phyloP scores from a whole-genome alignment of 2,113 vertebrate species.

The Sinocyclocheilus rhinocerous region DNA sequence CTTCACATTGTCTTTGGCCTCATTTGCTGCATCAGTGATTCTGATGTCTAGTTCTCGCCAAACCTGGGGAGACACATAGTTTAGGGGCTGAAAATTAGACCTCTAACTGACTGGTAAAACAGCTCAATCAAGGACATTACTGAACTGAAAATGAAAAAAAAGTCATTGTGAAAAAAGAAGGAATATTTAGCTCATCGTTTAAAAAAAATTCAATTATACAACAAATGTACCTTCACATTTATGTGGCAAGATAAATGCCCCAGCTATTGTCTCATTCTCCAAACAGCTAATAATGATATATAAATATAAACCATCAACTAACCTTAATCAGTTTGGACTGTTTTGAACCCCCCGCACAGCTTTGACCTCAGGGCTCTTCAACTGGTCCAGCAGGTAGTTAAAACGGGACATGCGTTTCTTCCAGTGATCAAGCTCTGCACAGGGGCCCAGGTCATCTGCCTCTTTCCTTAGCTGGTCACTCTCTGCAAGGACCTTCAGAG shows the following conservation, averaged over 20 bases:
- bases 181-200: not conserved
- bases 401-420: conserved; percentile 88
- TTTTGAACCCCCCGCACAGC: conserved; percentile 83
- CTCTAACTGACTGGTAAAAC: not conserved
- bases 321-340: conserved; percentile 95
- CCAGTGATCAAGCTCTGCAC: conserved; percentile 92
- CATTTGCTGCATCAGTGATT: conserved; percentile 89
- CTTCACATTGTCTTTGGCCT: conserved; percentile 96
- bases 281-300: not conserved
- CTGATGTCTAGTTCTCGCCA: conserved; percentile 84
- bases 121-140: not conserved
- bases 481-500: conserved; percentile 86
- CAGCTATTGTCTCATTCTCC: not conserved
- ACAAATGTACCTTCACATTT: not conserved
- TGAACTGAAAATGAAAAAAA: not conserved
- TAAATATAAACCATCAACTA: not conserved
- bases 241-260: not conserved
- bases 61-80: conserved; percentile 71
- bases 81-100: not conserved
- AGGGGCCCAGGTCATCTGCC: conserved; percentile 89
- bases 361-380: conserved; percentile 84
- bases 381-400: conserved; percentile 85
- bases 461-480: conserved; percentile 90
- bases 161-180: not conserved
- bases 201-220: not conserved